phyloP scores from a whole-genome alignment of 2,797 vertebrate genomes.

The Micromesistius poutassou region DNA sequence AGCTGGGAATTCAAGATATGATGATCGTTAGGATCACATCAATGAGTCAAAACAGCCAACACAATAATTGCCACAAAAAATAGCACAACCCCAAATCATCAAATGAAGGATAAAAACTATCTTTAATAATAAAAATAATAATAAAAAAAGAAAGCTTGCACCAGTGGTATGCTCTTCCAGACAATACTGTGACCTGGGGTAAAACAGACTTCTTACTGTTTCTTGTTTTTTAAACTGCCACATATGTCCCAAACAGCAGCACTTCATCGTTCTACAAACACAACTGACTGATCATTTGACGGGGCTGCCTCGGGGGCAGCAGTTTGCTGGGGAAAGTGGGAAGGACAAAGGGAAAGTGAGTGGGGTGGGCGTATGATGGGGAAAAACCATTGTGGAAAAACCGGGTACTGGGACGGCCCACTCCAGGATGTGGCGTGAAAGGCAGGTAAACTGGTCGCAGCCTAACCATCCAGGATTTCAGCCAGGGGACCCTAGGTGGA shows the following conservation, averaged over 20 bases:
- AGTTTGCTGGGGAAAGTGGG: neutral
- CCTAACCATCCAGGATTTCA: constrained; percentile 64
- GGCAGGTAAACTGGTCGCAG: constrained; percentile 59
- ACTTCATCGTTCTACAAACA: constrained; percentile 47
- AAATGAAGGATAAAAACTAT: neutral
- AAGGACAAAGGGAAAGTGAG: neutral
- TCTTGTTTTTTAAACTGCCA: constrained; percentile 13
- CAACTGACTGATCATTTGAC: constrained; percentile 17
- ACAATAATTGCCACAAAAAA: neutral
- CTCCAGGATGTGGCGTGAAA: constrained; percentile 50
- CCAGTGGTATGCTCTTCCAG: neutral
- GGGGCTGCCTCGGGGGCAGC: constrained; percentile 33
- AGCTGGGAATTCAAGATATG: no score
- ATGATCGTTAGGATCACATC: neutral
- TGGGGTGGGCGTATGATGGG: neutral
- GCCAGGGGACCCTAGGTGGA: constrained; percentile 42
- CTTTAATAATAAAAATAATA: no score
- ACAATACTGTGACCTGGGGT: constrained; percentile 27
- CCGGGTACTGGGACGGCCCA: constrained; percentile 27
- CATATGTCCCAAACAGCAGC: constrained; percentile 11
- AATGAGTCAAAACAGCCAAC: neutral
- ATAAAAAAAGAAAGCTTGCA: neutral
- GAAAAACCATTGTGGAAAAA: constrained; percentile 16
- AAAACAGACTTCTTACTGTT: constrained; percentile 20
- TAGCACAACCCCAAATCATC: neutral